phyloP scores from a whole-genome alignment of 2,797 vertebrate genomes.

The Salarias fasciatus region DNA sequence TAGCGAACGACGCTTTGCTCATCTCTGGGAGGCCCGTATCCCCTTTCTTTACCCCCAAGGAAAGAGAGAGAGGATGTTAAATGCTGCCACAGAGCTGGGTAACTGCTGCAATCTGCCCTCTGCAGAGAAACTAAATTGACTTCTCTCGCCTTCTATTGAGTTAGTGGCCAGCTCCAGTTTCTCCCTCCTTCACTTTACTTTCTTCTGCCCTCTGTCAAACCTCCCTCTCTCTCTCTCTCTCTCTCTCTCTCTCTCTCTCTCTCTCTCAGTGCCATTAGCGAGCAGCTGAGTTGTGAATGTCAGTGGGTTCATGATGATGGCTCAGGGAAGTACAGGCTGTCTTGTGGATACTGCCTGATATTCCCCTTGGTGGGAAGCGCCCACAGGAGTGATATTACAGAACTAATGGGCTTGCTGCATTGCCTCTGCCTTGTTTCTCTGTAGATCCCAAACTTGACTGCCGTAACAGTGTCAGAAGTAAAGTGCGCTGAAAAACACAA shows the following conservation, averaged over 20 bases:
- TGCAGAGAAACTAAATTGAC: constrained; percentile 78
- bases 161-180: constrained; percentile 77
- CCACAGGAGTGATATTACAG: constrained; percentile 65
- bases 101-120: constrained; percentile 76
- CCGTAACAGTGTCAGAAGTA: constrained; percentile 37
- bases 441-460: constrained; percentile 40
- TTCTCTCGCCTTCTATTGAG: constrained; percentile 76
- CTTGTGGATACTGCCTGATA: constrained; percentile 56
- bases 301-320: constrained; percentile 60
- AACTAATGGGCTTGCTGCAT: constrained; percentile 58
- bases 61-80: constrained; percentile 49
- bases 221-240: neutral
- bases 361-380: constrained; percentile 58
- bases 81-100: constrained; percentile 48
- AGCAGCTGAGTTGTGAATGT: constrained; percentile 65
- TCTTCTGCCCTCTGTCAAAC: constrained; percentile 62
- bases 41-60: constrained; percentile 41
- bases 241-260: constrained; percentile 1
- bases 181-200: constrained; percentile 64
- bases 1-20: constrained; percentile 59
- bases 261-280: constrained; percentile 39
- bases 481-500: constrained; percentile 38
- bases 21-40: constrained; percentile 40
- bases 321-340: constrained; percentile 52
- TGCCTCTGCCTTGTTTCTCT: constrained; percentile 50